Conservation (phyloP, 2,797 vertebrate species). For the Valencia hispanica region DNA sequence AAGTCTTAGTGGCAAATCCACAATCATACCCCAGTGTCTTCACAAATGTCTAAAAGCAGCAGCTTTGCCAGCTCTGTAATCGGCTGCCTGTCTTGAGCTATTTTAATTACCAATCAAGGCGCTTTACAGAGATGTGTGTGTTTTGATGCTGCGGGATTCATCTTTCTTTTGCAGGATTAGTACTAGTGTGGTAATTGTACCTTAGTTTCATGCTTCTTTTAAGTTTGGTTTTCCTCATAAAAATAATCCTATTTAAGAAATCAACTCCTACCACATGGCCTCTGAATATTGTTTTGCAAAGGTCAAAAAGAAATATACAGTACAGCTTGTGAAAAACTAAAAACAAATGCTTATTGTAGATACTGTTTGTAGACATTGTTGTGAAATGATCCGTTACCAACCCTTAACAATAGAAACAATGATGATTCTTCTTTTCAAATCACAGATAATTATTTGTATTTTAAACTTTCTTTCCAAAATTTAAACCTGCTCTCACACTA, state of each 20-base stretch:
- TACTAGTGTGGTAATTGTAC: constrained; percentile 9
- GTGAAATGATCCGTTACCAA: neutral
- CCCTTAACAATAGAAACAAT: neutral
- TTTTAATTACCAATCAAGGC: constrained; percentile 59
- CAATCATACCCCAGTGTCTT: constrained; percentile 48
- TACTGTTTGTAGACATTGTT: neutral
- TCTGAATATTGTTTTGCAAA: neutral
- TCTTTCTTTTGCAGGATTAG: constrained; percentile 19
- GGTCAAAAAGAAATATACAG: neutral
- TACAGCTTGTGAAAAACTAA: neutral
- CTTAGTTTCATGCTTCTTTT: constrained; percentile 15
- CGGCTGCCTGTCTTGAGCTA: constrained; percentile 41
- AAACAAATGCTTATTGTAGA: neutral
- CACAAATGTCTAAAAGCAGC: constrained; percentile 58
- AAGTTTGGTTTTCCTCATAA: constrained; percentile 15
- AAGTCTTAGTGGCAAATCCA: constrained; percentile 60
- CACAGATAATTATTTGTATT: neutral
- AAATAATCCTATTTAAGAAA: constrained; percentile 28
- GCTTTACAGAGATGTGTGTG: constrained; percentile 22
- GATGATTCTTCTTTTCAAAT: neutral
- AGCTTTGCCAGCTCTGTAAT: constrained; percentile 59
- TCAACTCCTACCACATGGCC: neutral
- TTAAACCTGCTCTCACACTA: neutral
- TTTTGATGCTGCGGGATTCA: constrained; percentile 26
- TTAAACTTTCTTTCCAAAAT: neutral